phyloP scores from a whole-genome alignment of 2,797 vertebrate species.

The Apogon hyalosoma region DNA sequence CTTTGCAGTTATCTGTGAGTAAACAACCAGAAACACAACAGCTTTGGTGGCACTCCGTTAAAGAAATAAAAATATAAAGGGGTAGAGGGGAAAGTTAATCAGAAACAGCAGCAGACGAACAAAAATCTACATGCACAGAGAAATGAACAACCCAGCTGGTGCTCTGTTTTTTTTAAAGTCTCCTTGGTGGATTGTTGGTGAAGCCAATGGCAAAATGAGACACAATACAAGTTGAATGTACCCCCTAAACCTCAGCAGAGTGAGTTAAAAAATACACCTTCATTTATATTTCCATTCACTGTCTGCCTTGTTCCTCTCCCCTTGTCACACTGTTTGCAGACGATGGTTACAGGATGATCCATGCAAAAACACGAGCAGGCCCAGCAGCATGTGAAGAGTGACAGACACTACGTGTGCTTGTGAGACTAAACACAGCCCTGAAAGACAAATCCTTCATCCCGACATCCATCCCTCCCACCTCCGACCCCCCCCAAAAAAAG shows the following conservation, averaged over 20 bases:
- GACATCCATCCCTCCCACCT: conserved; percentile 3
- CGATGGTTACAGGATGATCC: conserved; percentile 86
- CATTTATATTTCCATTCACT: conserved; percentile 6
- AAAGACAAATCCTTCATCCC: conserved; percentile 73
- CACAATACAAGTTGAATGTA: conserved; percentile 67
- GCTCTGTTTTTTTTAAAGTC: conserved; percentile 16
- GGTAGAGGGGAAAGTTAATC: conserved; percentile 24
- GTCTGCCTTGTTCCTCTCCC: conserved; percentile 29
- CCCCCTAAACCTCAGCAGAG: conserved; percentile 57
- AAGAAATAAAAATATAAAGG: conserved; percentile 31
- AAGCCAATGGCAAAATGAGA: conserved; percentile 76
- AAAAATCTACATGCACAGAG: conserved; percentile 76
- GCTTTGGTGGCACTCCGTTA: conserved; percentile 54
- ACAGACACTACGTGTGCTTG: conserved; percentile 43
- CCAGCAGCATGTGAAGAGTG: conserved; percentile 65
- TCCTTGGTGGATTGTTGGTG: conserved; percentile 32
- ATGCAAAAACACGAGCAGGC: conserved; percentile 89
- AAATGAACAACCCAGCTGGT: conserved; percentile 28
- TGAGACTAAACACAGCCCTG: conserved; percentile 75
- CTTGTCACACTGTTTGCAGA: conserved; percentile 76
- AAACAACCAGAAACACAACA: conserved; percentile 91
- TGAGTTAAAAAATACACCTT: conserved; percentile 12
- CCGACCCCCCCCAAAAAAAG: conserved; percentile 22
- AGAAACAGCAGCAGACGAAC: conserved; percentile 81
- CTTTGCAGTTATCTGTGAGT: conserved; percentile 96